A percentile compares a stretch with the other conserved stretches of the same genome.
Conservation (phyloP, 2,797 vertebrate species). For the Rhinichthys osculus region DNA sequence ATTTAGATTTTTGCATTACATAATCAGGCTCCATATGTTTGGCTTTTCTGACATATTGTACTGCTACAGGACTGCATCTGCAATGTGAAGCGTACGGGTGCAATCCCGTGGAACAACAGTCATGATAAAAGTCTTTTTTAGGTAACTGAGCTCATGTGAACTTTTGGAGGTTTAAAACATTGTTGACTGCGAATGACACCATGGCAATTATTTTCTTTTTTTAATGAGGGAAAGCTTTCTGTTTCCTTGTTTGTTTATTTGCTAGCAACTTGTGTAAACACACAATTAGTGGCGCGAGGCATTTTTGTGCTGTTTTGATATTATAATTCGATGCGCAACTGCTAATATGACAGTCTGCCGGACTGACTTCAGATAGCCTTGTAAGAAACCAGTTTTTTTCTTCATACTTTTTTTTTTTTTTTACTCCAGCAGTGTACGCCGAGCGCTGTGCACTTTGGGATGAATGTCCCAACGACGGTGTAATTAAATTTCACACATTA, state of each 20-base stretch:
- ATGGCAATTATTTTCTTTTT: neutral
- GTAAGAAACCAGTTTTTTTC: conserved; percentile 40
- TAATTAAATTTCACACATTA: conserved; percentile 48
- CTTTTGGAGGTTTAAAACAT: neutral
- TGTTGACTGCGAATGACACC: neutral
- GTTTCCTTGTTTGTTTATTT: conserved; percentile 25
- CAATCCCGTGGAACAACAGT: neutral
- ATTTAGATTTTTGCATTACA: neutral
- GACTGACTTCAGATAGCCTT: neutral
- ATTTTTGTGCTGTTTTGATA: conserved; percentile 26
- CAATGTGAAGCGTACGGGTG: neutral
- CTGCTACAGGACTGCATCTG: neutral
- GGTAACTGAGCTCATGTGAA: neutral
- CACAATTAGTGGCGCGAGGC: neutral
- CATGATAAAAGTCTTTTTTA: neutral
- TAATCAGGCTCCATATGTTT: neutral
- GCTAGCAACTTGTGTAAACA: conserved; percentile 12
- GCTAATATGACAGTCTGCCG: conserved; percentile 54
- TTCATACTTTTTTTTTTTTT: neutral
- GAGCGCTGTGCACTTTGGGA: neutral
- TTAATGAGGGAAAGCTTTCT: conserved; percentile 18
- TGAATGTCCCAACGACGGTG: neutral
- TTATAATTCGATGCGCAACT: conserved; percentile 40
- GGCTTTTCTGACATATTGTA: neutral
- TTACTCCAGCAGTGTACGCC: neutral